Evolutionary conservation across 2,888 invertebrate species (phyloP), one percentile per base, ranked within the genome.

Genomic region (Lomographa bimaculata): DNA sequence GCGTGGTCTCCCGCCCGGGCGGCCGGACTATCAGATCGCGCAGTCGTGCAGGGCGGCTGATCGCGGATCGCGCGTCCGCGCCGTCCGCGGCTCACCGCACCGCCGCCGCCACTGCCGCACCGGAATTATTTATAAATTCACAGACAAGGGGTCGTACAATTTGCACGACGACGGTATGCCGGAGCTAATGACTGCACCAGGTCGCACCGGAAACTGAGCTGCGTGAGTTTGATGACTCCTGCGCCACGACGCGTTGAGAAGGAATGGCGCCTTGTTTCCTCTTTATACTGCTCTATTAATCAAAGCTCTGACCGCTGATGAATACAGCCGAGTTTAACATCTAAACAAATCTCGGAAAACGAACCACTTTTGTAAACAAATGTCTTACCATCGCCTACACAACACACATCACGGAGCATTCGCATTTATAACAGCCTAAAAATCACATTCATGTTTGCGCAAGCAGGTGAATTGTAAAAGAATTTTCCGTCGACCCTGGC

Each of bases 91-190:
- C 77, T 73, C 71, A 71, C 79, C 84, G 71, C 83, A 75, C 72
- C 82, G 82, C 81, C 77, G 83, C 82, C 85, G 89, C 89, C 90
- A 89, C 87, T 89, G 87, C 78, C 85, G 67, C 62, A 71, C 68
- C 79, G 80, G 82, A 79, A 85, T 84, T 89, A 89, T 89, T 87
- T 87, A 87, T 89, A 89, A 87, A 86, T 87, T 81, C 77, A 78
- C 79, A 84, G 82, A 86, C 84, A 86, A 79, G 83, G 85, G 89
- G 87, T 87, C 86, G 85, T 83, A 87, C 85, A 79, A 86, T 79
- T 86, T 72, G 86, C 84, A 80, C 75, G 73, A 77, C 74, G 75
- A 58, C 68, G 82, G 77, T 75, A 84, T 82, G 80, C 71, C 72
- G 67, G 62, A 70, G 36, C 36, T 37, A 37, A 43, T 43, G 32